phyloP scores from a whole-genome alignment of 2,888 invertebrate genomes.

The Drosophila siamana region DNA sequence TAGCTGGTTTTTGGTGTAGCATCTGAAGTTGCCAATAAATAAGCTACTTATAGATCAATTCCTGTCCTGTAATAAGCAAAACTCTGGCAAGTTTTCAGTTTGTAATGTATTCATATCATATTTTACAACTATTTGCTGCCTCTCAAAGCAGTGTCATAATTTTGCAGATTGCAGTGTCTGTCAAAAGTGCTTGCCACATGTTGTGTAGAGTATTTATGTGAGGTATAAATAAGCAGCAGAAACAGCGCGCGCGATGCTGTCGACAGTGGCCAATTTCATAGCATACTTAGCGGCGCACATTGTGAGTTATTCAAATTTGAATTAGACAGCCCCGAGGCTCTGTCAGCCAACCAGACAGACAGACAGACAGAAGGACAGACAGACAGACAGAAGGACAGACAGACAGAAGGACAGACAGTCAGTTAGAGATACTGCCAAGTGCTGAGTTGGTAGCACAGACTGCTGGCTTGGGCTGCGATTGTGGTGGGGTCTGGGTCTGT shows the following conservation, averaged over 20 bases:
- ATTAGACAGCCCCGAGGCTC: conserved; percentile 41
- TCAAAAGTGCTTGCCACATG: not conserved
- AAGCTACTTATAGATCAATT: too few relatives aligned
- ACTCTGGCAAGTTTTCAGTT: too few relatives aligned
- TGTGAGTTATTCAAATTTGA: conserved; percentile 76
- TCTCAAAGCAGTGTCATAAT: too few relatives aligned
- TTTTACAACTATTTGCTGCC: too few relatives aligned
- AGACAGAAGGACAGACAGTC: not conserved
- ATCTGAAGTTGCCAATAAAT: too few relatives aligned
- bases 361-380: too few relatives aligned
- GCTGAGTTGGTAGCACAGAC: not conserved
- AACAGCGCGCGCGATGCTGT: not conserved
- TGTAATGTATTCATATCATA: too few relatives aligned
- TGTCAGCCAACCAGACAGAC: not conserved
- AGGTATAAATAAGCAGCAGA: conserved; percentile 2
- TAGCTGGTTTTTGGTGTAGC: too few relatives aligned
- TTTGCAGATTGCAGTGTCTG: too few relatives aligned
- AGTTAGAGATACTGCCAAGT: not conserved
- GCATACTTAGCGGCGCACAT: conserved; percentile 69
- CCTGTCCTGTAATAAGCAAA: too few relatives aligned
- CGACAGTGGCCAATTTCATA: conserved; percentile 54
- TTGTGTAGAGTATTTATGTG: conserved; percentile 14
- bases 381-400: too few relatives aligned
- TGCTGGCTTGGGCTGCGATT: not conserved
- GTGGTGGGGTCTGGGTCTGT: not conserved